These are phyloP conservation scores for Rhagonycha lutea DNA, from an alignment of 2,888 invertebrate species.

Conservation along the genomic window DNA sequence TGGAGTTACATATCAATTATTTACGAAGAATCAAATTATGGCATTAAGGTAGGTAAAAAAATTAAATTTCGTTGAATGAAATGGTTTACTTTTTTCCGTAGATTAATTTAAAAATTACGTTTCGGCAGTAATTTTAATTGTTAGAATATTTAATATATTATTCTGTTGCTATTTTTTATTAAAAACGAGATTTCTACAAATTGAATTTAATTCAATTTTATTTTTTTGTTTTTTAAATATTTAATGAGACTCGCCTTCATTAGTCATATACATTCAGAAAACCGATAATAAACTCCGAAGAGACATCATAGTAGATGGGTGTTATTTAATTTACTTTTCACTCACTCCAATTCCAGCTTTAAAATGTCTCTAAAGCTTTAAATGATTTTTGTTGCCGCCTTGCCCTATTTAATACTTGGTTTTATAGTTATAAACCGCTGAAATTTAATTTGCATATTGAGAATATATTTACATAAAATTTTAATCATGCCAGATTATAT, in stretches of 20 bases:
- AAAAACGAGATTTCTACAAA: too few species aligned
- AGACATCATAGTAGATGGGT: not conserved
- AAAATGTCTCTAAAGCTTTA: not conserved
- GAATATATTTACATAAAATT: not conserved
- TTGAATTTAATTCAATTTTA: too few species aligned
- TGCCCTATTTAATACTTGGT: not conserved
- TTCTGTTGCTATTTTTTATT: too few species aligned
- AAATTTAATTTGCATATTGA: not conserved
- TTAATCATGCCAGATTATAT: not conserved
- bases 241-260: too few species aligned
- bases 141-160: too few species aligned
- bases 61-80: too few species aligned
- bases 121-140: not conserved
- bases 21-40: slow-evolving; percentile 95
- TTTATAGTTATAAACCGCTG: not conserved
- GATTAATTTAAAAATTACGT: not conserved
- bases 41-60: slow-evolving; percentile 75
- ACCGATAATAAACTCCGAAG: not conserved
- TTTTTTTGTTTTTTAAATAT: slow-evolving; percentile 7
- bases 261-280: not conserved
- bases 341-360: not conserved
- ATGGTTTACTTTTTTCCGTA: not conserved
- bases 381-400: not conserved
- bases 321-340: not conserved
- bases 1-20: slow-evolving; percentile 96